Base-by-base conservation (phyloP, 2,797 vertebrate species). In the Clarias pachynema region DNA sequence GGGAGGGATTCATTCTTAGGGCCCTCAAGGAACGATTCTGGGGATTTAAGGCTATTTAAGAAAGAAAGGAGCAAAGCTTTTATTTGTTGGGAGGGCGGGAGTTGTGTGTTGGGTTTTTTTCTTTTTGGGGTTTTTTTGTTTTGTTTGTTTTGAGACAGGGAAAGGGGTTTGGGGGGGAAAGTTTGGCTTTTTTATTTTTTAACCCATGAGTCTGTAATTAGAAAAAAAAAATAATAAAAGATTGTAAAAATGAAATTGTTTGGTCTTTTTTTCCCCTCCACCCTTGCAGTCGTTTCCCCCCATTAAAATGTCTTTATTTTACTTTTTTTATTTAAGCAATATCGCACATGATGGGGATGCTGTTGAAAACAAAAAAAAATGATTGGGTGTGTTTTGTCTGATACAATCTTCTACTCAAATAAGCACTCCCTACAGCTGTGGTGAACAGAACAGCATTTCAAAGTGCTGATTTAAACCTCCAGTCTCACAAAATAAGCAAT, bases 121-220 rank as follows among this genome's bases (percentile, higher is more conserved):
- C 59, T n/a, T 3, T 14, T 10, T 80, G 85, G 81, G 69, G 44
- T 12, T 70, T 83, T 85, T 84, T 63, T 89, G 88, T 89, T 86
- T 84, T 70, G 84, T 85, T 87, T 89, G 5, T 60, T 78, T 87
- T 57, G 86, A 89, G 87, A 88, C 26, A 85, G 88, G 89, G 89
- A 40, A 89, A 88, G 87, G 93, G 94, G 93, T 94, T 93, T 92
- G 90, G 89, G 88, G 53, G 86, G 80, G 83, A 84, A 83, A 92
- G 87, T 91, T 94, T 95, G 94, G 93, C 91, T 91, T 95, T 95
- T 92, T 94, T 91, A 94, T 96, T 97, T 80, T 96, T 96, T 95
- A 95, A 95, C 94, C 95, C 95, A 95, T 95, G 91, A 95, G 94
- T 95, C 93, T 96, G 95, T 96, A 95, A 95, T 95, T 95, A 95